Conservation (phyloP, 2,797 vertebrate species). For the Oreochromis grahami region DNA sequence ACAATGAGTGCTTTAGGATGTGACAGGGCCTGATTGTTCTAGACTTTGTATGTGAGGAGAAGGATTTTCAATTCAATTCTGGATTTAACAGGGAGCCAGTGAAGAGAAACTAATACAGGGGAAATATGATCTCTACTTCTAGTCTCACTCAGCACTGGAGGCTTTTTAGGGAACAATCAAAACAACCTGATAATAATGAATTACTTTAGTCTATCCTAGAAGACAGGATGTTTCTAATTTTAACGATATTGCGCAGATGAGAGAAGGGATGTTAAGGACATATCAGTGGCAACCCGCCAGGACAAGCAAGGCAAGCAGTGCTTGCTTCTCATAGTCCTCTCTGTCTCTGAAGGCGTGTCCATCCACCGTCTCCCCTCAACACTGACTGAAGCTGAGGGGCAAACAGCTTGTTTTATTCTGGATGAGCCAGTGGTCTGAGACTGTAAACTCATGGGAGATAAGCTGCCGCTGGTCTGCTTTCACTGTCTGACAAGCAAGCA, state of each 20-base stretch:
- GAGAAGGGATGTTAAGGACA: not conserved
- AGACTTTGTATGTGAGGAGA: not conserved
- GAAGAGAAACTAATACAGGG: not conserved
- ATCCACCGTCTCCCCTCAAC: not conserved
- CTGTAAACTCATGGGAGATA: not conserved
- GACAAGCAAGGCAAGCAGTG: not conserved
- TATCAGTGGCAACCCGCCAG: not conserved
- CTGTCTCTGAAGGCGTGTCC: not conserved
- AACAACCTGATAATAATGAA: not conserved
- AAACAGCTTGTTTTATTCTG: not conserved
- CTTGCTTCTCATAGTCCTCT: not conserved
- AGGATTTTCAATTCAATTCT: not conserved
- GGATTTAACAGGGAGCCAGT: not conserved
- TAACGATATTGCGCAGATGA: not conserved
- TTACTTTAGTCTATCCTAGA: not conserved
- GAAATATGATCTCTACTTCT: not conserved
- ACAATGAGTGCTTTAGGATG: not conserved
- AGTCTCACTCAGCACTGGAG: not conserved
- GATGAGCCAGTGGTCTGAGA: not conserved
- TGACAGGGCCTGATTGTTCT: not conserved
- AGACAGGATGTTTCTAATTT: not conserved
- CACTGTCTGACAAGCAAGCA: not conserved
- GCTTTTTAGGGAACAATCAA: not conserved
- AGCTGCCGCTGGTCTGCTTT: not conserved
- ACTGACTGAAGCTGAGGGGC: not conserved